These are phyloP conservation scores for Acanthopleura granulata DNA, from an alignment of 2,888 invertebrate genomes.

Conservation along the genomic window DNA sequence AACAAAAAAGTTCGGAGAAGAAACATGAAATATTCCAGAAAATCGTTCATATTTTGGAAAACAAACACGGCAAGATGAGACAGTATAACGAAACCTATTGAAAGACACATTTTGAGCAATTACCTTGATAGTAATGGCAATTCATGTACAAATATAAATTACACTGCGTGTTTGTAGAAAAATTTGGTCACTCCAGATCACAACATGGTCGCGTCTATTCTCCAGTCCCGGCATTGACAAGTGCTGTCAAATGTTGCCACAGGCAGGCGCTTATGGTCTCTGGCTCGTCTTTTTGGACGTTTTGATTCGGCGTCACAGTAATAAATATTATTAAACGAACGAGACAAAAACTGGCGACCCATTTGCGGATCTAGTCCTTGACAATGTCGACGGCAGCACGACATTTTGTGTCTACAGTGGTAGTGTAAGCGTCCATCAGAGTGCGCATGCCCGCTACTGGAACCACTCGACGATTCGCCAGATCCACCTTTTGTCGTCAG, in stretches of 20 bases:
- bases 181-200: background rate
- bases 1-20: too few species aligned
- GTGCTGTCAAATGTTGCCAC: background rate
- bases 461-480: slow-evolving; percentile 19
- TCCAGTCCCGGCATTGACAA: background rate
- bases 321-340: slow-evolving; percentile 13
- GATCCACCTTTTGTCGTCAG: slow-evolving; percentile 33
- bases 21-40: too few species aligned
- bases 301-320: background rate
- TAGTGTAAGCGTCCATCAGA: slow-evolving; percentile 48
- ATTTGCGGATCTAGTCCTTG: slow-evolving; percentile 30
- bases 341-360: slow-evolving; percentile 15
- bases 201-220: slow-evolving; percentile 6
- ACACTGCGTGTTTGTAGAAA: too few species aligned
- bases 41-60: too few species aligned
- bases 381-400: slow-evolving; percentile 36
- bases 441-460: slow-evolving; percentile 42
- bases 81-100: too few species aligned
- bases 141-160: too few species aligned
- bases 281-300: background rate
- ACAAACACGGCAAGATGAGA: too few species aligned
- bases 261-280: background rate
- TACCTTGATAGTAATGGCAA: too few species aligned
- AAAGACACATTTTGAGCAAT: too few species aligned
- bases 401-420: slow-evolving; percentile 46